phyloP scores from a whole-genome alignment of 2,888 invertebrate genomes.

The Leptura quadrifasciata region DNA sequence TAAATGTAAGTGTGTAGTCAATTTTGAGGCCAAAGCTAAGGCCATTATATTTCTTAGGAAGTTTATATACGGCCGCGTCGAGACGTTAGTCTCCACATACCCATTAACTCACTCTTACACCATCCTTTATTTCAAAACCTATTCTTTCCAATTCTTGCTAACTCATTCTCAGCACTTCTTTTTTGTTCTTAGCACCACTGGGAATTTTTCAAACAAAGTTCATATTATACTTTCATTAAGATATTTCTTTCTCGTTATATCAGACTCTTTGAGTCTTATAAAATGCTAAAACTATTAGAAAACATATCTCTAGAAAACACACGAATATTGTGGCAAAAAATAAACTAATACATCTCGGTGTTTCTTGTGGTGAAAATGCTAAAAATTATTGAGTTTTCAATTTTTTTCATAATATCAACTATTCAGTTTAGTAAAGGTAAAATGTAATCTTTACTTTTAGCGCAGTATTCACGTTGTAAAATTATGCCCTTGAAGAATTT shows the following conservation, averaged over 20 bases:
- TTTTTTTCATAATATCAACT: not conserved
- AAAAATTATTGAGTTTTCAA: not conserved
- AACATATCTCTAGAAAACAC: not conserved
- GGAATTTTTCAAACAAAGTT: constrained; percentile 64
- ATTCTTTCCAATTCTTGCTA: constrained; percentile 61
- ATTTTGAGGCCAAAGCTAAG: constrained; percentile 5
- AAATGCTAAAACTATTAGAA: constrained; percentile 4
- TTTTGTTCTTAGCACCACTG: constrained; percentile 53
- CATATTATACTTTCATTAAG: constrained; percentile 60
- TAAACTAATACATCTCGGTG: not conserved
- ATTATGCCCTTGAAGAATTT: too few relatives aligned
- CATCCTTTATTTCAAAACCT: constrained; percentile 60
- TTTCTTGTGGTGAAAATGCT: not conserved
- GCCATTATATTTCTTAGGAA: constrained; percentile 24
- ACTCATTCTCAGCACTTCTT: constrained; percentile 61
- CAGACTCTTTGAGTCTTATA: not conserved
- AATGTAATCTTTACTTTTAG: not conserved
- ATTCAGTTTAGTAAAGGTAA: not conserved
- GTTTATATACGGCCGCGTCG: constrained; percentile 55
- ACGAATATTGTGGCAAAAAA: not conserved
- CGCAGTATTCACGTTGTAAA: too few relatives aligned
- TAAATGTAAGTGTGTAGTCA: constrained; percentile 22
- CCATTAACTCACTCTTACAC: constrained; percentile 60
- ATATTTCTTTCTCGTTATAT: constrained; percentile 24
- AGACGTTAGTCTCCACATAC: constrained; percentile 59